These are phyloP conservation scores for Apodemus speciosus DNA, from an alignment of 2,113 vertebrate species.

Conservation along the genomic window DNA sequence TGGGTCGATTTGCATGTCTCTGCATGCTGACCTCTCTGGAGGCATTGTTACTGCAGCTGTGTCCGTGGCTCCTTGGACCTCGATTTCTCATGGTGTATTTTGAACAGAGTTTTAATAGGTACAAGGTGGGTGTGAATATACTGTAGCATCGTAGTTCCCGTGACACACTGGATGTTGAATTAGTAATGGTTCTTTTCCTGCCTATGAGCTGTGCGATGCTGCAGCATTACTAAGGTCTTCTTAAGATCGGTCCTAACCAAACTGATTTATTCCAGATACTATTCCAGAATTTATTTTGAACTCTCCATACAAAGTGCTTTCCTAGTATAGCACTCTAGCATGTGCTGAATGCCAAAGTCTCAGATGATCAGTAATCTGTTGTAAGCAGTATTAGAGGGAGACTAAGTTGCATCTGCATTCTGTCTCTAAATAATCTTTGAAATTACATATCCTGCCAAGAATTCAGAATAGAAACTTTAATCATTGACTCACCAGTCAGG, in stretches of 20 bases:
- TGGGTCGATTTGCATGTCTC: too few relatives aligned
- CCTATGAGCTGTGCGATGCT: background rate
- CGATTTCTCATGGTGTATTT: background rate
- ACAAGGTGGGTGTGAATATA: background rate
- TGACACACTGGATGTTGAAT: background rate
- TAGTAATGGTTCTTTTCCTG: background rate
- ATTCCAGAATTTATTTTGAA: background rate
- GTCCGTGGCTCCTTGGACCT: background rate
- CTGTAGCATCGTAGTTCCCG: background rate
- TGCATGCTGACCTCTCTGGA: background rate
- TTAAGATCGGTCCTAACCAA: background rate
- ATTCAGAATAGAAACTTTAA: constrained; percentile 55
- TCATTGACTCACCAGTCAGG: constrained; percentile 37
- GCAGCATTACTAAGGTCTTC: background rate
- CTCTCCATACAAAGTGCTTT: background rate
- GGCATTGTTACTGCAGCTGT: background rate
- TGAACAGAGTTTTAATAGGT: background rate
- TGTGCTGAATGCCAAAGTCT: background rate
- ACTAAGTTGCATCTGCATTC: constrained; percentile 16
- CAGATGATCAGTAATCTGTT: background rate
- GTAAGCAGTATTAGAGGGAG: constrained; percentile 41
- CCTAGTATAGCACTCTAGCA: background rate
- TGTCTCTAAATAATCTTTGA: constrained; percentile 51
- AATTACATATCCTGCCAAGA: background rate
- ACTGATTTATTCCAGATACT: background rate